Conservation (phyloP, 1,140 invertebrate species). For the Anagrus nilaparvatae region DNA sequence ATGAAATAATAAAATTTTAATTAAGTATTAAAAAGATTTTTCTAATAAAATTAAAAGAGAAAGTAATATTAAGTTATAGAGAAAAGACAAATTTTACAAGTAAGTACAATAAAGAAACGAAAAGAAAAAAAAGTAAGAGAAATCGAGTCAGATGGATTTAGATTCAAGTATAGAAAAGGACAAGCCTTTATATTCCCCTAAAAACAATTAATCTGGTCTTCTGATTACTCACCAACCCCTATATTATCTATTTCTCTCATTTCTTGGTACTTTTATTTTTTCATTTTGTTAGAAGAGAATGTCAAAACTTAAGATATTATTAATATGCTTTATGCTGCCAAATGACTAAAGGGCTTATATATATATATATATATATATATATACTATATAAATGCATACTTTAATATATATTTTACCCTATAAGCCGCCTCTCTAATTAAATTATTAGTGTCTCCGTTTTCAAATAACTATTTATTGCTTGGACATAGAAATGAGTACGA, state of each 20-base stretch:
- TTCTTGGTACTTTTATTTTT: constrained; percentile 14
- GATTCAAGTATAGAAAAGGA: constrained; percentile 22
- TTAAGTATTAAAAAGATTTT: too few relatives aligned
- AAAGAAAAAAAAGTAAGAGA: constrained; percentile 5
- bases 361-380: constrained; percentile 5
- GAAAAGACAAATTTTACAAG: too few relatives aligned
- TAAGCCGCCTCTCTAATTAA: constrained; percentile 18
- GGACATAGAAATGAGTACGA: too few relatives aligned
- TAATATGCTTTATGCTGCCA: constrained; percentile 40
- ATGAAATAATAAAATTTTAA: too few relatives aligned
- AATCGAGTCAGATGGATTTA: constrained; percentile 12
- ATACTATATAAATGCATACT: background rate
- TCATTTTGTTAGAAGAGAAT: too few relatives aligned
- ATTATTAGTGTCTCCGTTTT: constrained; percentile 13
- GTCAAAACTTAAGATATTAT: constrained; percentile 43
- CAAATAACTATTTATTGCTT: too few relatives aligned
- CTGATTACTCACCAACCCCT: constrained; percentile 32
- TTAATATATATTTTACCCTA: constrained; percentile 11
- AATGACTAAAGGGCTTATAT: constrained; percentile 22
- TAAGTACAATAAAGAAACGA: too few relatives aligned
- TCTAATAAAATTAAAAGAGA: too few relatives aligned
- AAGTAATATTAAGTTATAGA: too few relatives aligned
- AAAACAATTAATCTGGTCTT: constrained; percentile 42
- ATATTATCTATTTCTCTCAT: constrained; percentile 4
- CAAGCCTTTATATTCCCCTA: constrained; percentile 37